phyloP scores from a whole-genome alignment of 2,888 invertebrate genomes.

The Watsonalla cultraria region DNA sequence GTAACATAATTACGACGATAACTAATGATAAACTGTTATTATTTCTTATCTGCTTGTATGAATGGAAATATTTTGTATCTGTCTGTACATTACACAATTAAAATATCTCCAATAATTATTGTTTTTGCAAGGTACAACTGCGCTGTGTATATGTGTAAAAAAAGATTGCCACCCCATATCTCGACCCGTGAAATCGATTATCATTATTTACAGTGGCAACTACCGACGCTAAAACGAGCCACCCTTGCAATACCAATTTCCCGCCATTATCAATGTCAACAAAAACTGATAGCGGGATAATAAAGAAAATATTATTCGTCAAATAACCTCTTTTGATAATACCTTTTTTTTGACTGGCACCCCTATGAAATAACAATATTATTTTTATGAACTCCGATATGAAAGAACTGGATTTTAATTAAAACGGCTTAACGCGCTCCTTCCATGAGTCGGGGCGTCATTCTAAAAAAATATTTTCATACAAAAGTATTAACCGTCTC shows the following conservation, averaged over 20 bases:
- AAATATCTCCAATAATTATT: too few species aligned
- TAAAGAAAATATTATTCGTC: constrained; percentile 53
- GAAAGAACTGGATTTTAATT: constrained; percentile 64
- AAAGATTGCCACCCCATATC: neutral
- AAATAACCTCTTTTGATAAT: constrained; percentile 37
- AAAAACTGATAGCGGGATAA: constrained; percentile 49
- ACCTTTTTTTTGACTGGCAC: constrained; percentile 36
- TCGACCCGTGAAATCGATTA: constrained; percentile 2
- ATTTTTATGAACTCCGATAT: constrained; percentile 64
- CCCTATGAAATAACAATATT: constrained; percentile 56
- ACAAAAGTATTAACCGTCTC: constrained; percentile 46
- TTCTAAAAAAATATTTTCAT: constrained; percentile 26
- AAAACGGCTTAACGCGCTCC: constrained; percentile 57
- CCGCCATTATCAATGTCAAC: constrained; percentile 65
- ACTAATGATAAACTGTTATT: constrained; percentile 24
- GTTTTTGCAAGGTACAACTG: too few species aligned
- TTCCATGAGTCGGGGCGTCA: constrained; percentile 25
- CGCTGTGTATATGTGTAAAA: neutral
- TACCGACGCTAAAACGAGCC: constrained; percentile 12
- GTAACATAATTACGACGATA: constrained; percentile 62
- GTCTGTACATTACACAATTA: neutral
- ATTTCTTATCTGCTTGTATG: constrained; percentile 15
- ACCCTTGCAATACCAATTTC: constrained; percentile 40
- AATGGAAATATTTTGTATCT: neutral
- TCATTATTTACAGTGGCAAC: constrained; percentile 11